Evolutionary conservation across 2,888 invertebrate species (phyloP), one percentile per base, ranked within the genome.

Genomic region (Rhogogaster chlorosoma): DNA sequence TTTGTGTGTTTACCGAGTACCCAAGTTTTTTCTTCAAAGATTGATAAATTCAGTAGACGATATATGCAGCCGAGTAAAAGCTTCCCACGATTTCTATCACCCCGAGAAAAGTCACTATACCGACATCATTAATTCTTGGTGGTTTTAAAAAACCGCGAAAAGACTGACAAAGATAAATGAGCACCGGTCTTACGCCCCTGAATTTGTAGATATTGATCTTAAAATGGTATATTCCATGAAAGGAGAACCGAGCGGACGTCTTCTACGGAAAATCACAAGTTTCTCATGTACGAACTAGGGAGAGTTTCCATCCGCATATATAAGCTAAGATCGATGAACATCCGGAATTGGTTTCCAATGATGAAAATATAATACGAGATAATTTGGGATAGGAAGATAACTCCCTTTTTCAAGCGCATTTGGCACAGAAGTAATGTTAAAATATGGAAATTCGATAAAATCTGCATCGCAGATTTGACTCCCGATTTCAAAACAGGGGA

Each of bases 11-110:
- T 12, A 38, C 4, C 5, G 4, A 18, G n/a, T 22, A n/a, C n/a
- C n/a, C n/a, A 26, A 53, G 29, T 26, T 77, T 38, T 71, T 42
- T 32, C 7, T 71, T 71, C 22, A 38, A 71, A 71, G 71, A 42
- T 71, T 71, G 38, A 71, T 71, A 71, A 71, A 71, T 71, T 38
- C n/a, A 42, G 22, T 42, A 22, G 2, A 22, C 26, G 53, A 53
- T 53, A 36, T 32, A 42, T 26, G 32, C 29, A n/a, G 32, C 18
- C 71, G 22, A 32, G 77, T 77, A 49, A 29, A 77, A 53, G 49
- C 26, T 77, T 77, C 77, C 77, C 77, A 77, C 77, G 49, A 77
- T 49, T 77, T 77, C 49, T 77, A 45, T 77, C 49, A 77, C 77
- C 49, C 53, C 26, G 49, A 49, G 49, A 77, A 49, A 77, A 49